Evolutionary conservation across 2,797 vertebrate genomes (phyloP).

Genomic region (Alouatta caraya): DNA sequence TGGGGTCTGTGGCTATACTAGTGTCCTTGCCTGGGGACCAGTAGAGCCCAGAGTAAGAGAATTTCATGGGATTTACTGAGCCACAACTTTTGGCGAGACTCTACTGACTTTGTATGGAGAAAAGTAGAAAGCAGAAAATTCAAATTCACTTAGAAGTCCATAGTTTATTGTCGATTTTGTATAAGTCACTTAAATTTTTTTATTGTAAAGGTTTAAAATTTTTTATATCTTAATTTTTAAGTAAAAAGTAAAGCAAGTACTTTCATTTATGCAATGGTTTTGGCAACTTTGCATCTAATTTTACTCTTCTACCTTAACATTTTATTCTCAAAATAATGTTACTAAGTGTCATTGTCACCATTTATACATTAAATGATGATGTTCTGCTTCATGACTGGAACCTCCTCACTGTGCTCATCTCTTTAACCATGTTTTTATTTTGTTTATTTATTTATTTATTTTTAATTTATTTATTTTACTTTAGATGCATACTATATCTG

Average conservation of each 20-base stretch:
- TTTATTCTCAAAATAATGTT: not conserved
- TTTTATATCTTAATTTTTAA: not conserved
- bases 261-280: not conserved
- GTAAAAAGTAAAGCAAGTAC: not conserved
- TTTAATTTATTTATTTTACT: not conserved
- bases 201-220: not conserved
- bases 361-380: not conserved
- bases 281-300: not conserved
- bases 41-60: not conserved
- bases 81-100: not conserved
- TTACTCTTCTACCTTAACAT: not conserved
- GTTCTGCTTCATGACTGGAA: not conserved
- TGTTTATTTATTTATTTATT: too few relatives aligned
- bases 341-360: not conserved
- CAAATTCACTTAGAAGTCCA: not conserved
- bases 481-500: too few relatives aligned
- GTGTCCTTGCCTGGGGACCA: not conserved
- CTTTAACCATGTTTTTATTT: not conserved
- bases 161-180: not conserved
- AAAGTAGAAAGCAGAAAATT: not conserved
- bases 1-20: not conserved
- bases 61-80: not conserved
- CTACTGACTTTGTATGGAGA: not conserved
- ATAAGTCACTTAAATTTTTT: not conserved
- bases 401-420: not conserved